Evolutionary conservation across 1,140 invertebrate species (phyloP).

Genomic region (Drosophila jambulina): DNA sequence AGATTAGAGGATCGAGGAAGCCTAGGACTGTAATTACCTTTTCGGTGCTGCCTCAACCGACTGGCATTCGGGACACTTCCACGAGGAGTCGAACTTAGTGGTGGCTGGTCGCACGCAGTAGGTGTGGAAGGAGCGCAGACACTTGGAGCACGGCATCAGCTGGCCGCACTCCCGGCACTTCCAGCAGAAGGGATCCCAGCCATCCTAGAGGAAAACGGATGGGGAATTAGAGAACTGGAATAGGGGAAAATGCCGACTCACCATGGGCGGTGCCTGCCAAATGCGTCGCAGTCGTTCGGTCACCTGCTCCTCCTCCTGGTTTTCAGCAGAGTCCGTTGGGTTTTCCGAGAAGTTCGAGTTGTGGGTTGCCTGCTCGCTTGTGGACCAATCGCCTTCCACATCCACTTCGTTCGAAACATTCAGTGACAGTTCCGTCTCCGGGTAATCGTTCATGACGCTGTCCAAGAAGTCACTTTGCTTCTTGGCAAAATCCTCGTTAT

Average conservation of each 20-base stretch:
- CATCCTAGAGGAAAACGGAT: constrained; percentile 45
- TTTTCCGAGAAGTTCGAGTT: constrained; percentile 54
- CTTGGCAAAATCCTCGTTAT: constrained; percentile 87
- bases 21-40: constrained; percentile 80
- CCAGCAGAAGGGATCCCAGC: constrained; percentile 94
- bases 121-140: constrained; percentile 93
- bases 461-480: constrained; percentile 87
- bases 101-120: constrained; percentile 90
- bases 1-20: background rate
- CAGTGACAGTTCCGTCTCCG: constrained; percentile 7
- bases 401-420: constrained; percentile 13
- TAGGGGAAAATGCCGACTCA: constrained; percentile 17
- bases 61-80: constrained; percentile 95
- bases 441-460: constrained; percentile 64
- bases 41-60: constrained; percentile 91
- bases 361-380: constrained; percentile 35
- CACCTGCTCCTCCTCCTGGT: constrained; percentile 30
- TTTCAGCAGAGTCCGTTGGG: background rate
- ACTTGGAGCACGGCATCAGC: constrained; percentile 90
- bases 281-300: constrained; percentile 49
- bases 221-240: background rate
- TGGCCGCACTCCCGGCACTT: constrained; percentile 90
- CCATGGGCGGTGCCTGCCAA: constrained; percentile 66
- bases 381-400: constrained; percentile 20
- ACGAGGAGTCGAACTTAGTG: constrained; percentile 86